Evolutionary conservation across 2,113 vertebrate species (phyloP).

Genomic region (Zosterops pallidus): DNA sequence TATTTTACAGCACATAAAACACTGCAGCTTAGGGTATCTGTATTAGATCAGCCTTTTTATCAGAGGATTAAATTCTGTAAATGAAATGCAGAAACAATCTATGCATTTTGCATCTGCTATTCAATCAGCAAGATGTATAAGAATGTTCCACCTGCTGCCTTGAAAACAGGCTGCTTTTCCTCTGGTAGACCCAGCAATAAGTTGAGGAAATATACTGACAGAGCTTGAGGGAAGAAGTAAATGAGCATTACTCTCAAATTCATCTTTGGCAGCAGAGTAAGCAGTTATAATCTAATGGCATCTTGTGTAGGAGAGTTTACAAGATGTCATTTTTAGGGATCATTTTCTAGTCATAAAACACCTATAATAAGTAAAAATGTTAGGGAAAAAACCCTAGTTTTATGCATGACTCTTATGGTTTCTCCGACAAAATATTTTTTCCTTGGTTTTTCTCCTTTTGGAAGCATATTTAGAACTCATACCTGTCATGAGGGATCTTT

Average conservation of each 20-base stretch:
- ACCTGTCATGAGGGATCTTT: background rate
- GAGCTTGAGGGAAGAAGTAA: conserved; percentile 17
- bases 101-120: background rate
- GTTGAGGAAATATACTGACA: background rate
- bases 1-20: background rate
- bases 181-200: background rate
- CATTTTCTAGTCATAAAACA: background rate
- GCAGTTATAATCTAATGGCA: background rate
- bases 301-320: background rate
- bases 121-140: background rate
- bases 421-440: background rate
- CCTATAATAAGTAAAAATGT: background rate
- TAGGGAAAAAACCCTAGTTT: background rate
- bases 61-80: background rate
- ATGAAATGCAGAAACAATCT: background rate
- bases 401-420: background rate
- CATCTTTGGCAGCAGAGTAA: background rate
- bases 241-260: background rate
- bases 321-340: background rate
- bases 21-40: background rate
- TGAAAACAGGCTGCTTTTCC: background rate
- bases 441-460: background rate
- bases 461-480: background rate
- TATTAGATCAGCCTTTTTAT: background rate
- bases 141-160: background rate